Percentiles rank a stretch among this genome's conserved stretches.
phyloP scores from a whole-genome alignment of 2,888 invertebrate species.

The Pyrochroa serraticornis region DNA sequence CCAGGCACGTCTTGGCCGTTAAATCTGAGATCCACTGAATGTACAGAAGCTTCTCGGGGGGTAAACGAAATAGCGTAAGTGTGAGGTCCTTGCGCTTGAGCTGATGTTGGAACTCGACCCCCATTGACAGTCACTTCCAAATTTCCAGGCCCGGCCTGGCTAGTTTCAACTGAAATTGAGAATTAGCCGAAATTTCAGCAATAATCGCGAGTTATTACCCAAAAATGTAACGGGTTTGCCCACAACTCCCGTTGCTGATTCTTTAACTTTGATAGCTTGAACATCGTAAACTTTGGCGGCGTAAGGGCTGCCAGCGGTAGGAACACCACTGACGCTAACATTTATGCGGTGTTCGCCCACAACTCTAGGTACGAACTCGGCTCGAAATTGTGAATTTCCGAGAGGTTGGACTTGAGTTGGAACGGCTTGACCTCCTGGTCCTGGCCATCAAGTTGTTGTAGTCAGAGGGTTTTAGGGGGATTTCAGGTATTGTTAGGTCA shows the following conservation, averaged over 20 bases:
- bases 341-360: conserved; percentile 93
- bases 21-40: conserved; percentile 93
- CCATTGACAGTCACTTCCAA: conserved; percentile 98
- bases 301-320: conserved; percentile 92
- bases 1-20: conserved; percentile 96
- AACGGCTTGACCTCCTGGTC: conserved; percentile 90
- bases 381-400: conserved; percentile 81
- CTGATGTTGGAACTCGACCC: conserved; percentile 94
- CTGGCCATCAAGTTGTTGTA: conserved; percentile 60
- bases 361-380: conserved; percentile 89
- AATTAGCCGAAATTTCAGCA: background rate
- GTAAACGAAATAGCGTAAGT: conserved; percentile 97
- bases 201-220: conserved; percentile 62
- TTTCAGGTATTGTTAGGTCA: conserved; percentile 13
- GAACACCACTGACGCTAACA: conserved; percentile 80
- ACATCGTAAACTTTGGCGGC: conserved; percentile 95
- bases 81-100: conserved; percentile 95
- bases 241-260: conserved; percentile 84
- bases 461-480: conserved; percentile 21
- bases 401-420: conserved; percentile 88
- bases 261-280: conserved; percentile 91
- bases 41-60: conserved; percentile 87
- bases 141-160: conserved; percentile 98
- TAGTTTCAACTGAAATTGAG: conserved; percentile 82
- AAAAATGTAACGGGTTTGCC: conserved; percentile 91